Evolutionary conservation across 2,113 vertebrate species (phyloP).

Genomic region (Arothron firmamentum): DNA sequence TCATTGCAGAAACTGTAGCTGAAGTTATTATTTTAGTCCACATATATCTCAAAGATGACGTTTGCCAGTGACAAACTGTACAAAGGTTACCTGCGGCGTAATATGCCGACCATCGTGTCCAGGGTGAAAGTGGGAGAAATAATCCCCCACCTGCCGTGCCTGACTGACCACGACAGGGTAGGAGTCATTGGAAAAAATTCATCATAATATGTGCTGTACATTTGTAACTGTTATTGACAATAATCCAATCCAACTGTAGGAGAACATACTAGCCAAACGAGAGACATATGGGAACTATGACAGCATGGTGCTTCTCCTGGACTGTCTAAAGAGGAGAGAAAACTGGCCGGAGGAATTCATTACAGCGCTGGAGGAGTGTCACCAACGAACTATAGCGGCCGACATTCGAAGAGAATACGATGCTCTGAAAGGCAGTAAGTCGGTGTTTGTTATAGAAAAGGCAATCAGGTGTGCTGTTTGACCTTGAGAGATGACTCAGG

Average conservation of each 20-base stretch:
- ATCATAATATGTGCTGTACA: not conserved
- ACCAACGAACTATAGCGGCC: constrained; percentile 31
- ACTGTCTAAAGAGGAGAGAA: constrained; percentile 68
- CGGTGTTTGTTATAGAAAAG: no score
- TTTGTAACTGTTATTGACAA: not conserved
- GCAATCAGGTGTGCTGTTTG: no score
- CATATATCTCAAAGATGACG: constrained; percentile 61
- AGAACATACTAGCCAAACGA: constrained; percentile 67
- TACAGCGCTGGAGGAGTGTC: constrained; percentile 49
- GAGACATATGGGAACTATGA: constrained; percentile 48
- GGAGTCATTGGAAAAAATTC: not conserved
- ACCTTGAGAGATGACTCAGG: no score
- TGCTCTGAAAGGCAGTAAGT: constrained; percentile 47
- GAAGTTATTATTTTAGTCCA: not conserved
- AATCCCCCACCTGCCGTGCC: constrained; percentile 59
- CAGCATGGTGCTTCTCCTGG: constrained; percentile 64
- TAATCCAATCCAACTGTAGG: constrained; percentile 46
- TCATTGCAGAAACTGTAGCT: not conserved
- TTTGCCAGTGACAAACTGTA: constrained; percentile 64
- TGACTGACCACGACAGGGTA: constrained; percentile 72
- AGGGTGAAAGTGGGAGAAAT: constrained; percentile 63
- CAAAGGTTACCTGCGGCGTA: constrained; percentile 59
- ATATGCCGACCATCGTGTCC: constrained; percentile 47
- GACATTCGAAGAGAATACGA: constrained; percentile 59
- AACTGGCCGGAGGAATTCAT: constrained; percentile 75